Conservation (phyloP, 2,113 vertebrate genomes). For the Crocuta crocuta region DNA sequence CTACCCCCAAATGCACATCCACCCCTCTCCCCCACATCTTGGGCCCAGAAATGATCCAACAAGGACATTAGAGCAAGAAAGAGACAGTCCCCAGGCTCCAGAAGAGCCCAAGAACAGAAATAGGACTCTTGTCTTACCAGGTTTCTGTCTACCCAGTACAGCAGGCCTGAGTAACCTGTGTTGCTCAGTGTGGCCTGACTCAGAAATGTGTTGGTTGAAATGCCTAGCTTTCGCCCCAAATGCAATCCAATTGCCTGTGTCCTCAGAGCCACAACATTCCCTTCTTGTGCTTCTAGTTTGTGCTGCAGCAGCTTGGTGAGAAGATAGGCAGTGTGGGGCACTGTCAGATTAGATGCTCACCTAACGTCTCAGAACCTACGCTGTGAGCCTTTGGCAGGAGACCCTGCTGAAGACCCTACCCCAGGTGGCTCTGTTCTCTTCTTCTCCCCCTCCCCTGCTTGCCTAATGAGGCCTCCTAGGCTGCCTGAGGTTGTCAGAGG, state of each 20-base stretch:
- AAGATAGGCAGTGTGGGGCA: neutral
- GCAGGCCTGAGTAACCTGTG: neutral
- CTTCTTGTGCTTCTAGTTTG: neutral
- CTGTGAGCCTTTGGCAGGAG: neutral
- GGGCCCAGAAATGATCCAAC: neutral
- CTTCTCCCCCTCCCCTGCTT: neutral
- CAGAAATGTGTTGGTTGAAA: neutral
- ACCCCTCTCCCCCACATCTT: neutral
- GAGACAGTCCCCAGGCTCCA: neutral
- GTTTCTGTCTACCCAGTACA: neutral
- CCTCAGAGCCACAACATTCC: neutral
- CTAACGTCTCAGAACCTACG: neutral
- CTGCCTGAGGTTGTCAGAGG: conserved; percentile 39
- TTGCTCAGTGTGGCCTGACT: neutral
- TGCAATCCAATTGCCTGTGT: neutral
- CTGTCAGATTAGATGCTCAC: neutral
- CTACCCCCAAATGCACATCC: neutral
- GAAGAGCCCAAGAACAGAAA: neutral
- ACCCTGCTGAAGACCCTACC: neutral
- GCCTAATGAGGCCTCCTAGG: neutral
- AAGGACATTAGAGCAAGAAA: neutral
- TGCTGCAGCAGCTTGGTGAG: neutral
- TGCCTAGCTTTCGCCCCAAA: neutral
- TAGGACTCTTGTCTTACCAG: neutral
- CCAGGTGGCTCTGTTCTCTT: neutral